Percentiles rank a stretch among this genome's conserved stretches.
Conservation (phyloP, 2,797 vertebrate species). For the Poeciliopsis gracilis region DNA sequence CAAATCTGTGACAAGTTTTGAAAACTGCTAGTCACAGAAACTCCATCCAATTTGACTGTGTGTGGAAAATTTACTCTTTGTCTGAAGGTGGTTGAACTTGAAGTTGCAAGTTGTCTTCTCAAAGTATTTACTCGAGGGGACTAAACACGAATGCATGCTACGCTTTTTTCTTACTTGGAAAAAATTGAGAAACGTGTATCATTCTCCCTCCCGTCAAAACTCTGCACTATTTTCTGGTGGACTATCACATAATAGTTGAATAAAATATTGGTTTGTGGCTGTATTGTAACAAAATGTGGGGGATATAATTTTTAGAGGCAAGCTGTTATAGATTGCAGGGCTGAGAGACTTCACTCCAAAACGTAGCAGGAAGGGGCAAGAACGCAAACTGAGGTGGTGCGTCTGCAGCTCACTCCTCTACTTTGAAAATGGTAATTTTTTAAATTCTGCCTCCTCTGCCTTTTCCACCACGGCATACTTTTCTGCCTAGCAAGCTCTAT, state of each 20-base stretch:
- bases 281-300: neutral
- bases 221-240: neutral
- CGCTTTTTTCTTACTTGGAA: neutral
- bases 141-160: neutral
- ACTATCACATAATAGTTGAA: neutral
- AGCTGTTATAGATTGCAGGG: neutral
- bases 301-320: neutral
- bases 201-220: neutral
- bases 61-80: neutral
- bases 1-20: neutral
- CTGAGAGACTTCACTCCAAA: neutral
- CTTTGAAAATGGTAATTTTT: slow-evolving; percentile 4
- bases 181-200: neutral
- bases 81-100: neutral
- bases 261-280: neutral
- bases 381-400: neutral
- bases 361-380: neutral
- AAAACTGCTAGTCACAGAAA: neutral
- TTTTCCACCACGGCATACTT: neutral
- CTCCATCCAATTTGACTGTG: neutral
- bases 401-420: slow-evolving; percentile 31
- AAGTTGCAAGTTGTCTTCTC: neutral
- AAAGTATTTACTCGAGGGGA: neutral
- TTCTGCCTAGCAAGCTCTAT: slow-evolving; percentile 18
- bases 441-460: slow-evolving; percentile 8